A percentile compares a stretch with the other conserved stretches of the same genome.
These are phyloP conservation scores for Siderastrea siderea DNA, from an alignment of 92 coral and sea anemone genomes.

Conservation along the genomic window DNA sequence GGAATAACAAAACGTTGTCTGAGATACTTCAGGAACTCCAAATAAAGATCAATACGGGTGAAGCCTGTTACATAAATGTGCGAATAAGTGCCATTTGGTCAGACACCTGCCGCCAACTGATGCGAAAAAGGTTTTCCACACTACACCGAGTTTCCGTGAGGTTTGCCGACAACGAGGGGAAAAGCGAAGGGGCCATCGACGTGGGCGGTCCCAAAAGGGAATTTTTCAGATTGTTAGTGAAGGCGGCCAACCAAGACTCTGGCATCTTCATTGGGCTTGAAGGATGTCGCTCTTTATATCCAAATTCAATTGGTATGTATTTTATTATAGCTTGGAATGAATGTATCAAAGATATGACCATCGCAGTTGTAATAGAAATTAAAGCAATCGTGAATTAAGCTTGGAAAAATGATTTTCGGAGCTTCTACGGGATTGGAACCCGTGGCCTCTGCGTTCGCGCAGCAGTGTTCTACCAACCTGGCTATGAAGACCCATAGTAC, in stretches of 20 bases:
- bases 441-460: no score
- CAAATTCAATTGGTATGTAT: constrained; percentile 55
- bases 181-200: constrained; percentile 60
- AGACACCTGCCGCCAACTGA: constrained; percentile 56
- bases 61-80: constrained; percentile 41
- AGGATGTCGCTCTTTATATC: constrained; percentile 32
- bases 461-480: no score
- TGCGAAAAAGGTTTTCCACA: constrained; percentile 45
- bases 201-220: constrained; percentile 69
- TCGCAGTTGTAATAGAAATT: no score
- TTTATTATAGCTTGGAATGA: no score
- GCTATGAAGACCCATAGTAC: no score
- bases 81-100: constrained; percentile 47
- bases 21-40: constrained; percentile 1
- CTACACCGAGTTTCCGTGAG: constrained; percentile 36
- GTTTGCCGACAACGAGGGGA: constrained; percentile 60
- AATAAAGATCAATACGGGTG: background rate
- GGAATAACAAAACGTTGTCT: no score
- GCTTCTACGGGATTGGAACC: no score
- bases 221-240: constrained; percentile 47
- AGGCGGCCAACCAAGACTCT: constrained; percentile 62
- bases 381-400: background rate
- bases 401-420: no score
- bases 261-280: constrained; percentile 51
- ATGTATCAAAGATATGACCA: no score